Evolutionary conservation across 2,113 vertebrate genomes (phyloP).

Genomic region (Tursiops truncatus): DNA sequence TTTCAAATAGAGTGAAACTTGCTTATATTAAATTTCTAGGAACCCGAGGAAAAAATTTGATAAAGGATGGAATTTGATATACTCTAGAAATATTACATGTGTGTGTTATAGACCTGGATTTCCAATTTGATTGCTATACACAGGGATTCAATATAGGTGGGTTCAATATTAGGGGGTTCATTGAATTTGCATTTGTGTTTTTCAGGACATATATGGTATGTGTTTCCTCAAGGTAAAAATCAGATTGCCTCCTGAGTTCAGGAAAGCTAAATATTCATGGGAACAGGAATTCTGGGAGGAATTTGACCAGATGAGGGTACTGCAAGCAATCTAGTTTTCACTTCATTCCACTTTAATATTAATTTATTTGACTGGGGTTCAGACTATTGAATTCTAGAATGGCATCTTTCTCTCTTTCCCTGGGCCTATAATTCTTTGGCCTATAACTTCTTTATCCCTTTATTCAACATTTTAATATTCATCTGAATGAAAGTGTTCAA

Average conservation of each 20-base stretch:
- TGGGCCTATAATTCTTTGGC: constrained; percentile 24
- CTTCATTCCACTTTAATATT: constrained; percentile 46
- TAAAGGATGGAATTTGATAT: constrained; percentile 78
- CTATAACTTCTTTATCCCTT: constrained; percentile 33
- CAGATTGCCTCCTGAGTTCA: constrained; percentile 62
- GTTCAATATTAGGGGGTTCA: constrained; percentile 61
- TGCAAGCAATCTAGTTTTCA: constrained; percentile 48
- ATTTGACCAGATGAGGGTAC: constrained; percentile 49
- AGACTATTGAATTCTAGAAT: constrained; percentile 54
- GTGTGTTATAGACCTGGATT: constrained; percentile 73
- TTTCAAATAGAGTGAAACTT: constrained; percentile 81
- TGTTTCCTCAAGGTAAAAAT: constrained; percentile 67
- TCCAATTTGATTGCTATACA: constrained; percentile 77
- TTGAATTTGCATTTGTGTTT: constrained; percentile 76
- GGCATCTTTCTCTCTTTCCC: constrained; percentile 25
- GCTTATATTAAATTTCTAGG: constrained; percentile 81
- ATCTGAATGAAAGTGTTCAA: constrained; percentile 32
- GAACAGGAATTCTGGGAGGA: constrained; percentile 64
- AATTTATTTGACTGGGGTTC: constrained; percentile 62
- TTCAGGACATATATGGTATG: constrained; percentile 60
- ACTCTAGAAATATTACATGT: constrained; percentile 80
- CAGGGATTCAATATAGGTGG: constrained; percentile 75
- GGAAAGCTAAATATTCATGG: constrained; percentile 65
- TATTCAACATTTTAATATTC: constrained; percentile 65
- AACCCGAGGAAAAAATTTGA: constrained; percentile 76